Percentiles rank a stretch among this genome's conserved stretches.
phyloP scores from a whole-genome alignment of 2,797 vertebrate species.

The Oreochromis mossambicus region DNA sequence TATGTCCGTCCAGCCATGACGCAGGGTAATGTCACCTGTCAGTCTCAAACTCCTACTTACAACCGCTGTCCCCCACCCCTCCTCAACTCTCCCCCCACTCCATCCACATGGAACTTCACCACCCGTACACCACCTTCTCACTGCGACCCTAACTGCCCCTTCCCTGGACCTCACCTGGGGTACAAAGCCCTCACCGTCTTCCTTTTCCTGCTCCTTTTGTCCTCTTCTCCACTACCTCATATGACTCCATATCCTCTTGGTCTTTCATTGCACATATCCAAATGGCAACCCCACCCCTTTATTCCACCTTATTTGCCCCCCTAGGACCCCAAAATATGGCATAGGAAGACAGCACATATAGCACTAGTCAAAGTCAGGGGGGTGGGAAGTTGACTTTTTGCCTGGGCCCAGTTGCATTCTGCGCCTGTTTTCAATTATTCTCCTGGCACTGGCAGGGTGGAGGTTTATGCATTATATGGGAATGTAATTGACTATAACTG shows the following conservation, averaged over 20 bases:
- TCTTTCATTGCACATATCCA: slow-evolving; percentile 53
- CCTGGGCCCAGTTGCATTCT: slow-evolving; percentile 56
- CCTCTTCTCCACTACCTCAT: slow-evolving; percentile 34
- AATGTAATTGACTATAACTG: slow-evolving; percentile 83
- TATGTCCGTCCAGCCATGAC: slow-evolving; percentile 81
- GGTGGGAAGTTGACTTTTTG: slow-evolving; percentile 72
- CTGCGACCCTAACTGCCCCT: slow-evolving; percentile 24
- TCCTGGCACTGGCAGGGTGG: slow-evolving; percentile 65
- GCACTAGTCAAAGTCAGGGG: slow-evolving; percentile 52
- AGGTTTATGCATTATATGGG: slow-evolving; percentile 80
- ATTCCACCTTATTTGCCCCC: slow-evolving; percentile 27
- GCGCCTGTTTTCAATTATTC: slow-evolving; percentile 79
- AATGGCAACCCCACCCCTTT: slow-evolving; percentile 46
- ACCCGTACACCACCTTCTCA: slow-evolving; percentile 11
- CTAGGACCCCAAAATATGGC: slow-evolving; percentile 29
- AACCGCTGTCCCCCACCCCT: slow-evolving; percentile 15
- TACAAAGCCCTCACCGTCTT: slow-evolving; percentile 34
- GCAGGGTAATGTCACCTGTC: slow-evolving; percentile 92
- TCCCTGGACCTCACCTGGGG: slow-evolving; percentile 52
- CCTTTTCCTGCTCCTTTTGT: slow-evolving; percentile 38
- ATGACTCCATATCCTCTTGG: slow-evolving; percentile 47
- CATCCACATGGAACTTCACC: slow-evolving; percentile 24
- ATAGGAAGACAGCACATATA: slow-evolving; percentile 30
- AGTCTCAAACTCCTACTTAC: slow-evolving; percentile 79
- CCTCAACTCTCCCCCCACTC: neutral